Evolutionary conservation across 92 coral and sea anemone genomes (phyloP), one percentile per base, ranked within the genome.

Genomic region (Zoanthus gigantus): DNA sequence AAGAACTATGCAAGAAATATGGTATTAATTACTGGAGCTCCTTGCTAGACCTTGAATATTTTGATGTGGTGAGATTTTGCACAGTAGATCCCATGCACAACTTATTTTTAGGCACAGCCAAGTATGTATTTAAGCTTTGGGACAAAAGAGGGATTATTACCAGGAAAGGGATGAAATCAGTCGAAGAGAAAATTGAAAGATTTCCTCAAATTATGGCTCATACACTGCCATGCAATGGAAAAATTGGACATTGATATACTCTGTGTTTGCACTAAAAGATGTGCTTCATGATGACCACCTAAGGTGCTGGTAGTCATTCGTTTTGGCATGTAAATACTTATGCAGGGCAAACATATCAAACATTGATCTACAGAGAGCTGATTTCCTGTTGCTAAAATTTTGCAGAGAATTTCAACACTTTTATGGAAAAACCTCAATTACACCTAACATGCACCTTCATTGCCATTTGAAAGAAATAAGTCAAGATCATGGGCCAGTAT

Each of bases 71-170:
- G 23, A 71, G 94, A 77, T 94, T 89, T 85, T 71, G 88, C 71
- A 87, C 91, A 31, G 83, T 93, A 42, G 94, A 92, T 77, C 98
- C 95, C 18, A 94, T 94, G 95, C 95, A 94, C 76, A 92, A 94
- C 82, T 75, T 91, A 8, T 94, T 92, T 66, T 83, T 94, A 11
- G 95, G 95, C 8, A 92, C 95, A 16, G 83, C 93, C 23, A 93
- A 94, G 87, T 65, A 63, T 76, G 80, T 94, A 89, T 94, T 88
- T 75, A 84, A 89, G 30, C 54, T 89, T 53, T 92, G 98, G 98
- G 78, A 72, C 1, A 74, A 89, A 58, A 65, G 83, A 60, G 80
- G 77, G 45, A 9, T 90, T 17, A 76, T 94, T 72, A 48, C 92
- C 32, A 86, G 75, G 29, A 80, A 82, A 45, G 79, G 73, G 60